Evolutionary conservation across 53 echinoderm and acorn worm species (phyloP).

Genomic region (Henricia sp.): DNA sequence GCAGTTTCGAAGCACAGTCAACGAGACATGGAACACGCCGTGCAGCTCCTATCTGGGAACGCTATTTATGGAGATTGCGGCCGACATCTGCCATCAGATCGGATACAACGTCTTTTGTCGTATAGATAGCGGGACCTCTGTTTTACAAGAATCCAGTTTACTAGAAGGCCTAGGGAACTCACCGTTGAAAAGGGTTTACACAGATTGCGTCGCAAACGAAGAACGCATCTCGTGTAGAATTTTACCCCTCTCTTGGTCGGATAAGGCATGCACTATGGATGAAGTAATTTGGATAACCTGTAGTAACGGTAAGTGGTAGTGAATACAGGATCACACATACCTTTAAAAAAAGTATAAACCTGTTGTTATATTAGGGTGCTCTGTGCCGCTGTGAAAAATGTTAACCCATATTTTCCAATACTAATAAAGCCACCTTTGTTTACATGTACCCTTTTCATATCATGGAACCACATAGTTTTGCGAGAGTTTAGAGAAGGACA

Average conservation of each 20-base stretch:
- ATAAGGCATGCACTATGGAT: background rate
- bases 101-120: conserved; percentile 2
- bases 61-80: background rate
- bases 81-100: background rate
- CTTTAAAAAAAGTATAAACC: too few relatives aligned
- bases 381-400: too few relatives aligned
- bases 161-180: background rate
- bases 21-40: too few relatives aligned
- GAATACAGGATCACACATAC: too few relatives aligned
- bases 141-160: background rate
- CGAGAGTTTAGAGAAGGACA: too few relatives aligned
- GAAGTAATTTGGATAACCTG: conserved; percentile 10
- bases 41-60: too few relatives aligned
- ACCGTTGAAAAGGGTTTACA: background rate
- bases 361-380: too few relatives aligned
- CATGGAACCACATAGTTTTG: too few relatives aligned
- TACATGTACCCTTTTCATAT: too few relatives aligned
- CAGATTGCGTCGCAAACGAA: background rate
- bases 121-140: background rate
- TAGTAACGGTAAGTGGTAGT: background rate
- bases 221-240: background rate
- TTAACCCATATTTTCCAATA: too few relatives aligned
- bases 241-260: background rate
- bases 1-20: too few relatives aligned
- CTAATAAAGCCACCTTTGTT: too few relatives aligned